Conservation (phyloP, 2,888 invertebrate species). For the Clostera curtula region DNA sequence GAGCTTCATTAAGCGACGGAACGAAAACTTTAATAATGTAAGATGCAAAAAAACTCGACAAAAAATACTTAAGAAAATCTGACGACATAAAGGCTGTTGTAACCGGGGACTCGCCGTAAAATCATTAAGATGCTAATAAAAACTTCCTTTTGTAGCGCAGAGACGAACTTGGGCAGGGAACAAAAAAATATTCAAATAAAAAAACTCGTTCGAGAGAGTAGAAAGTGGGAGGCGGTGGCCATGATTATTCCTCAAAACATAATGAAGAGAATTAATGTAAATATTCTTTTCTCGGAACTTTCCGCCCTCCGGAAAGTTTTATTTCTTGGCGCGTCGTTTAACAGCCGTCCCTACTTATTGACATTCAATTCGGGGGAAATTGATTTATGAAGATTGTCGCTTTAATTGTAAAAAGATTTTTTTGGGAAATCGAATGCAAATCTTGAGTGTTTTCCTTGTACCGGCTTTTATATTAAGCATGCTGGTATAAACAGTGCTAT, state of each 20-base stretch:
- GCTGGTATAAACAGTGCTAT: too few relatives aligned
- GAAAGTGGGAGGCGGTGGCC: constrained; percentile 65
- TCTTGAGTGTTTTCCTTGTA: constrained; percentile 12
- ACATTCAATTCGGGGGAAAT: constrained; percentile 75
- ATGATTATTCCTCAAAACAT: constrained; percentile 77
- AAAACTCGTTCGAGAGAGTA: constrained; percentile 71
- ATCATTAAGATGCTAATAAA: constrained; percentile 77
- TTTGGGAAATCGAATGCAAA: constrained; percentile 27
- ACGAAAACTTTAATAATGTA: constrained; percentile 76
- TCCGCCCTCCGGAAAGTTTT: constrained; percentile 73
- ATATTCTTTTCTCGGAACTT: constrained; percentile 73
- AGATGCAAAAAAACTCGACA: constrained; percentile 73
- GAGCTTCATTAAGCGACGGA: constrained; percentile 74
- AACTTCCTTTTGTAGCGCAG: constrained; percentile 73
- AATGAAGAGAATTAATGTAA: constrained; percentile 77
- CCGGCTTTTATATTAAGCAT: too few relatives aligned
- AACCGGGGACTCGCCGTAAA: constrained; percentile 74
- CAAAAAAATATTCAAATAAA: constrained; percentile 74
- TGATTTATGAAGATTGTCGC: constrained; percentile 75
- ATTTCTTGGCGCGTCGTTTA: constrained; percentile 73
- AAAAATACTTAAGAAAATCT: constrained; percentile 76
- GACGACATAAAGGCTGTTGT: constrained; percentile 76
- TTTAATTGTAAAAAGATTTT: constrained; percentile 69
- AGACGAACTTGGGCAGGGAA: constrained; percentile 58
- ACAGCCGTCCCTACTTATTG: constrained; percentile 73